These are phyloP conservation scores for Teleogryllus occipitalis DNA, from an alignment of 1,140 invertebrate species.

Conservation along the genomic window DNA sequence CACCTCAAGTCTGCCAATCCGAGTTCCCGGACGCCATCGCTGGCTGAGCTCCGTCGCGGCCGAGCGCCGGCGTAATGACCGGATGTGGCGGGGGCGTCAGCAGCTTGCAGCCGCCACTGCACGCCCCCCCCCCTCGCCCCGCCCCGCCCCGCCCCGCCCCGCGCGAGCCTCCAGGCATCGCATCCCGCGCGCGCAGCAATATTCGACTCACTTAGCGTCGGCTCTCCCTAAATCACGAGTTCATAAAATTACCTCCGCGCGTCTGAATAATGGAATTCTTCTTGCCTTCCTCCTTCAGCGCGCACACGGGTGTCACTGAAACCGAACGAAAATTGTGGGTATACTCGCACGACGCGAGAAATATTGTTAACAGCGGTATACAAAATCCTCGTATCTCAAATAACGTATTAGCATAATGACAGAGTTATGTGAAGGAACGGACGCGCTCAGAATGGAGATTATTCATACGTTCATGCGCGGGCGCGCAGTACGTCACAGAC, in stretches of 20 bases:
- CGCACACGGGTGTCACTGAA: not conserved
- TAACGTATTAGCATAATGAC: conserved; percentile 5
- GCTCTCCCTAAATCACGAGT: not conserved
- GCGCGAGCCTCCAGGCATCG: too few relatives aligned
- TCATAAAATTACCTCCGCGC: not conserved
- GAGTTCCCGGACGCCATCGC: too few relatives aligned
- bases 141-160: too few relatives aligned
- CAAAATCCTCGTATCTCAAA: not conserved
- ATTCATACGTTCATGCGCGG: not conserved
- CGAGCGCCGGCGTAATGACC: too few relatives aligned
- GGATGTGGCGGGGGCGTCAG: too few relatives aligned
- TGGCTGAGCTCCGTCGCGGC: too few relatives aligned
- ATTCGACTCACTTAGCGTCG: not conserved
- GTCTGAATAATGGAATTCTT: not conserved
- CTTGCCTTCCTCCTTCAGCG: not conserved
- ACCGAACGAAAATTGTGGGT: not conserved
- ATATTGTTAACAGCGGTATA: not conserved
- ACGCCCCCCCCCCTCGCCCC: too few relatives aligned
- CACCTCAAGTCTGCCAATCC: too few relatives aligned
- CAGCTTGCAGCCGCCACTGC: too few relatives aligned
- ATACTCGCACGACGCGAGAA: not conserved
- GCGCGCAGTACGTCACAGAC: not conserved
- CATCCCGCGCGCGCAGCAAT: not conserved
- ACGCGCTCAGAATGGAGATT: not conserved
- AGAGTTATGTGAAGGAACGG: not conserved